Evolutionary conservation across 1,140 invertebrate species (phyloP).

Genomic region (Fopius arisanus): DNA sequence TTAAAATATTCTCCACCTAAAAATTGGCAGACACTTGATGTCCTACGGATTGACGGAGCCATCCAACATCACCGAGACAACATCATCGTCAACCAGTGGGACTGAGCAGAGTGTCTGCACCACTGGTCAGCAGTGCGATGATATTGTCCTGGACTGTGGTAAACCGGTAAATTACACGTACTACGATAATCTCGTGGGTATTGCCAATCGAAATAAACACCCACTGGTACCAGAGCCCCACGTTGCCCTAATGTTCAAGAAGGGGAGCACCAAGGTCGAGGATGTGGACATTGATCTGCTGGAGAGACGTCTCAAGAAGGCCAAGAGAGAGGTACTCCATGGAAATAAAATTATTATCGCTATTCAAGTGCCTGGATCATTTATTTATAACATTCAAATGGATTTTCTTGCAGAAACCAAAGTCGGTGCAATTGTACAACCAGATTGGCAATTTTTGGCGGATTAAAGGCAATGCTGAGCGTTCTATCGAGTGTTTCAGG

Average conservation of each 20-base stretch:
- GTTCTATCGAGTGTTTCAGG: conserved; percentile 88
- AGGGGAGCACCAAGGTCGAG: conserved; percentile 71
- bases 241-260: conserved; percentile 81
- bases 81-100: conserved; percentile 35
- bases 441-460: conserved; percentile 90
- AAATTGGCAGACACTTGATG: conserved; percentile 57
- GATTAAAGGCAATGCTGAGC: conserved; percentile 83
- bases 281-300: conserved; percentile 82
- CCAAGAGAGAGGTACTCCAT: conserved; percentile 75
- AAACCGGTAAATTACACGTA: conserved; percentile 88
- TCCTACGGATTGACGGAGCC: conserved; percentile 57
- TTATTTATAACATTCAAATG: not conserved
- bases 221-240: conserved; percentile 73
- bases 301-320: conserved; percentile 80
- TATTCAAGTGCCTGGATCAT: conserved; percentile 18
- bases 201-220: conserved; percentile 77
- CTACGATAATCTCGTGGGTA: conserved; percentile 85
- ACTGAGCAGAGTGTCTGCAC: conserved; percentile 48
- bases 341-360: not conserved
- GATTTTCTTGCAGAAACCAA: conserved; percentile 72
- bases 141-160: conserved; percentile 82
- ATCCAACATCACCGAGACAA: conserved; percentile 51
- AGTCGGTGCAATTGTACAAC: conserved; percentile 85
- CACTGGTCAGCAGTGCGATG: conserved; percentile 62
- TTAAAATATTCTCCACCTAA: conserved; percentile 51